Conservation (phyloP, 2,888 invertebrate species). For the Limnephilus auricula region DNA sequence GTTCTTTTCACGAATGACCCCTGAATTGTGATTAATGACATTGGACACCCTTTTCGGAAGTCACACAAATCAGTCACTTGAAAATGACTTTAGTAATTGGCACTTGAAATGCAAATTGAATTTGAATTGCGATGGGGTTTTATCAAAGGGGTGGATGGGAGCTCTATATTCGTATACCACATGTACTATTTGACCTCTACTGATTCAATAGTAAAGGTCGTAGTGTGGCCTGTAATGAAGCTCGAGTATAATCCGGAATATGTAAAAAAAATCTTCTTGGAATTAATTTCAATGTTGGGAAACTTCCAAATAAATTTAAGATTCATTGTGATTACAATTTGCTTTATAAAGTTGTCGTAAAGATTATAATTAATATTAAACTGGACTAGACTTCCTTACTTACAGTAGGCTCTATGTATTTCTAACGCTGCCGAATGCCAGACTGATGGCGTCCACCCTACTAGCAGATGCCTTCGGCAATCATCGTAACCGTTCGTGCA, state of each 20-base stretch:
- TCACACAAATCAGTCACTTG: background rate
- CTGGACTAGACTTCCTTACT: no score
- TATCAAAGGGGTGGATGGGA: background rate
- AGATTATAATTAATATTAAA: no score
- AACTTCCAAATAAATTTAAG: no score
- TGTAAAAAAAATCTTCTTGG: background rate
- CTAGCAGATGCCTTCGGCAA: no score
- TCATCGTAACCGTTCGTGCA: no score
- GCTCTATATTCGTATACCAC: no score
- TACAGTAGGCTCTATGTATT: no score
- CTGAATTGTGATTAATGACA: conserved; percentile 19
- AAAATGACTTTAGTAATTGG: background rate
- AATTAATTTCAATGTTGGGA: no score
- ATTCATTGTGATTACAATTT: no score
- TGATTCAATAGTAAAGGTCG: background rate
- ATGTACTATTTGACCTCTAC: background rate
- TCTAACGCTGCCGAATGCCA: no score
- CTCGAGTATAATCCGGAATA: background rate
- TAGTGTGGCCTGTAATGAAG: background rate
- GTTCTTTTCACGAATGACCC: background rate
- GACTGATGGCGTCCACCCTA: no score
- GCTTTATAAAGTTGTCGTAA: no score
- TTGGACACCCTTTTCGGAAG: background rate
- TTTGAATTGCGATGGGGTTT: background rate
- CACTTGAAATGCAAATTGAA: background rate